phyloP scores from a whole-genome alignment of 1,140 invertebrate species.

The Chionoecetes opilio region DNA sequence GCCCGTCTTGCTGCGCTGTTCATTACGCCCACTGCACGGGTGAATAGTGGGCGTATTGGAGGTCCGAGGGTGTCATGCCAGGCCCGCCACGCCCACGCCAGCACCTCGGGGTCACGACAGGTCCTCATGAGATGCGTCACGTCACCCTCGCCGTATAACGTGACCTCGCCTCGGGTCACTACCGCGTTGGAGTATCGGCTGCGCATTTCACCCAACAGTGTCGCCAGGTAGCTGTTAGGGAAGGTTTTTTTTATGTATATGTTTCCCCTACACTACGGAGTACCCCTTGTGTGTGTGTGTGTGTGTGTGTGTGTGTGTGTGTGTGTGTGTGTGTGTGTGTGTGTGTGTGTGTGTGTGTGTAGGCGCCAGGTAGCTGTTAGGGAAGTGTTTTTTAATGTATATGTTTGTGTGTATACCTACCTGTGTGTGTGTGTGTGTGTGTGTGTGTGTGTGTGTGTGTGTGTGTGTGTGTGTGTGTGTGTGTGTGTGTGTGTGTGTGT shows the following conservation, averaged over 20 bases:
- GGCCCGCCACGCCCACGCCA: constrained; percentile 55
- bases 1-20: constrained; percentile 49
- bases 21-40: constrained; percentile 45
- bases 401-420: too few relatives aligned
- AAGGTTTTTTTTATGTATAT: neutral
- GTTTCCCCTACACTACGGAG: too few relatives aligned
- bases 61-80: constrained; percentile 59
- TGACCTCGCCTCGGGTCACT: neutral
- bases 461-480: too few relatives aligned
- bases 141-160: constrained; percentile 49
- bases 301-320: too few relatives aligned
- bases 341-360: too few relatives aligned
- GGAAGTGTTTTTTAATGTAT: neutral
- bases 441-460: too few relatives aligned
- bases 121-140: constrained; percentile 67
- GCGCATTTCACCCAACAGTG: constrained; percentile 48
- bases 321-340: too few relatives aligned
- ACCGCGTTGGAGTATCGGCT: neutral
- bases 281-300: too few relatives aligned
- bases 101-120: constrained; percentile 54
- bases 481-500: too few relatives aligned
- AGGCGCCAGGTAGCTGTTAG: constrained; percentile 36
- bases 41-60: constrained; percentile 58
- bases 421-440: too few relatives aligned
- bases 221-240: constrained; percentile 24